Evolutionary conservation across 2,113 vertebrate species (phyloP).

Genomic region (Nibea coibor): DNA sequence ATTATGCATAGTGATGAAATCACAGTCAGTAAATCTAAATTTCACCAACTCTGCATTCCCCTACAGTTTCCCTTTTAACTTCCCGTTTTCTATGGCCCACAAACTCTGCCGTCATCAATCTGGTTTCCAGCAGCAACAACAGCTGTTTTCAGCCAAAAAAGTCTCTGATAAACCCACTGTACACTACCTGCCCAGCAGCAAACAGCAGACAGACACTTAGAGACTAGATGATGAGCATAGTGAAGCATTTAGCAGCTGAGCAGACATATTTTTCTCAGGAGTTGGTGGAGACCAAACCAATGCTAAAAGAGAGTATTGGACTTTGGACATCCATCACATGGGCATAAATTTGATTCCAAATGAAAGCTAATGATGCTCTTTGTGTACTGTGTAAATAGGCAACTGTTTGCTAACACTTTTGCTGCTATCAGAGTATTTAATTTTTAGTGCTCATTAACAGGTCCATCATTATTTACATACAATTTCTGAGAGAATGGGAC

Average conservation of each 20-base stretch:
- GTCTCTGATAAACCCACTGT: background rate
- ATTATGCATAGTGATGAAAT: background rate
- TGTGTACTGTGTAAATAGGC: background rate
- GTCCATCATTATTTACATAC: background rate
- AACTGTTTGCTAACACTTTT: background rate
- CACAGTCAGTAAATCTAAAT: background rate
- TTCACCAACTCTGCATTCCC: background rate
- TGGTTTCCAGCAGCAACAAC: background rate
- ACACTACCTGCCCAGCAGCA: background rate
- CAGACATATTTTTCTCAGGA: background rate
- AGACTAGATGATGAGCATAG: background rate
- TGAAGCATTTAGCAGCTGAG: background rate
- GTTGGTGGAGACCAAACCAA: background rate
- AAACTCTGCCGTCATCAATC: background rate
- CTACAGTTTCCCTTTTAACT: background rate
- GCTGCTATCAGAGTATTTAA: background rate
- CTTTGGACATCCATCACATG: background rate
- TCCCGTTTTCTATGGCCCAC: background rate
- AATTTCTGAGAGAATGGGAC: background rate
- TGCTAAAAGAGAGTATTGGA: background rate
- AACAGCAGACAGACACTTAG: background rate
- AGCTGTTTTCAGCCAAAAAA: background rate
- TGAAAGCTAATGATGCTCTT: background rate
- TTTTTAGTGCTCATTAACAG: background rate
- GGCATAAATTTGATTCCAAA: background rate